These are phyloP conservation scores for Apomyelois bistriatella DNA, from an alignment of 2,888 invertebrate species.

Conservation along the genomic window DNA sequence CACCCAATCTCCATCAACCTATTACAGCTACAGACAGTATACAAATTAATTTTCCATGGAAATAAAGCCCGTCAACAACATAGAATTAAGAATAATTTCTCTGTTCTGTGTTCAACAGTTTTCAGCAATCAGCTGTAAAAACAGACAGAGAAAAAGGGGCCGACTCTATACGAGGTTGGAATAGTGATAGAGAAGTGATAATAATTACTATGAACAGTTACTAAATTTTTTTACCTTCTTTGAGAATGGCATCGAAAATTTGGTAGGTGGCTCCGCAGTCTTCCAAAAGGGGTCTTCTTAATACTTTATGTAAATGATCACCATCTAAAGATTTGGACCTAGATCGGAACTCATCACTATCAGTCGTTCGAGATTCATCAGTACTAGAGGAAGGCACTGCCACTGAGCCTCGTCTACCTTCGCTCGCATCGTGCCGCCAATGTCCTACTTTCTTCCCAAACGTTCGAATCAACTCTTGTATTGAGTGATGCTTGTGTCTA, in stretches of 20 bases:
- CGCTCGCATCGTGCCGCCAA: constrained; percentile 81
- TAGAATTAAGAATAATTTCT: no score
- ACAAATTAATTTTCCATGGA: no score
- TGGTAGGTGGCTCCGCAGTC: constrained; percentile 91
- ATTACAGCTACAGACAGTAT: no score
- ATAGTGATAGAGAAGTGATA: not conserved
- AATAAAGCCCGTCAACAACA: no score
- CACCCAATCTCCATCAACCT: no score
- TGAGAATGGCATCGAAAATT: constrained; percentile 88
- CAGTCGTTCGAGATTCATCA: constrained; percentile 65
- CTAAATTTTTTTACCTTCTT: constrained; percentile 55
- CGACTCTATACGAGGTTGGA: no score
- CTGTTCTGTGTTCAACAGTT: no score
- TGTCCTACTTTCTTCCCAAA: constrained; percentile 87
- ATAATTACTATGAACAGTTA: not conserved
- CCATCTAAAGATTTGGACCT: constrained; percentile 89
- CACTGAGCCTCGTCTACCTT: constrained; percentile 67
- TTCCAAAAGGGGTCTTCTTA: constrained; percentile 73
- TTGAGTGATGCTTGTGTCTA: constrained; percentile 83
- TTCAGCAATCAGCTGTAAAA: no score
- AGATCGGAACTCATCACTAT: constrained; percentile 84
- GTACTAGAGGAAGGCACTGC: constrained; percentile 68
- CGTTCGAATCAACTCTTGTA: constrained; percentile 87
- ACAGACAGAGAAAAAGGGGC: no score
- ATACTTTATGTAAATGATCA: constrained; percentile 62